A percentile compares a stretch with the other conserved stretches of the same genome.
phyloP scores from a whole-genome alignment of 2,797 vertebrate genomes.

The Pyrocephalus nanus region DNA sequence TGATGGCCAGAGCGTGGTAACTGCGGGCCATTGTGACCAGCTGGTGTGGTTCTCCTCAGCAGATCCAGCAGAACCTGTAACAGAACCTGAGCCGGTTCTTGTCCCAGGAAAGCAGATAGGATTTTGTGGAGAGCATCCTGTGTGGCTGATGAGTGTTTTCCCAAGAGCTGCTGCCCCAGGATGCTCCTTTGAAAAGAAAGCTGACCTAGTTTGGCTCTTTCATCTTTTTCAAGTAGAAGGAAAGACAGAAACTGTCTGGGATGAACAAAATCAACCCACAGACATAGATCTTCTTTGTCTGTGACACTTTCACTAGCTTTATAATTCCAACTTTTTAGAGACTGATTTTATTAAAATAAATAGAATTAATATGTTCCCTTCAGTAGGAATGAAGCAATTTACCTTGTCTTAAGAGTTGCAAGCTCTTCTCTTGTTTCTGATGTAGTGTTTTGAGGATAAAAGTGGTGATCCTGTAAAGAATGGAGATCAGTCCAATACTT shows the following conservation, averaged over 20 bases:
- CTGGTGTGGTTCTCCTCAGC: rapidly evolving
- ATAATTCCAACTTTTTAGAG: neutral
- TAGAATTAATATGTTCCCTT: neutral
- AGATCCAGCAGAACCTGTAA: neutral
- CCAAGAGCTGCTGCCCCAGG: neutral
- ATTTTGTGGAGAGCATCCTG: neutral
- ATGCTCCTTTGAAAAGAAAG: neutral
- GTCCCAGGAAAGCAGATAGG: neutral
- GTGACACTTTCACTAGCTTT: neutral
- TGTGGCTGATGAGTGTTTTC: neutral
- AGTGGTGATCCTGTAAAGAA: neutral
- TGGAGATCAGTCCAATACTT: neutral
- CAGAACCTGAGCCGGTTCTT: neutral
- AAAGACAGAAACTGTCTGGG: neutral
- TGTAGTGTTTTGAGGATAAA: neutral
- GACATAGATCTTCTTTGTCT: neutral
- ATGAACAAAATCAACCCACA: neutral
- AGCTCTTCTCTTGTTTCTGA: neutral
- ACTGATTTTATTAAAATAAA: neutral
- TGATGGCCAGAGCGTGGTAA: rapidly evolving
- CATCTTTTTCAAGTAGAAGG: neutral
- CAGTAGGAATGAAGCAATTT: neutral
- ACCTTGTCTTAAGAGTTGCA: neutral
- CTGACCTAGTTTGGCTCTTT: neutral
- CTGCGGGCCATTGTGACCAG: no score